Evolutionary conservation across 1,140 invertebrate genomes (phyloP).

Genomic region (Drosophila pachea): DNA sequence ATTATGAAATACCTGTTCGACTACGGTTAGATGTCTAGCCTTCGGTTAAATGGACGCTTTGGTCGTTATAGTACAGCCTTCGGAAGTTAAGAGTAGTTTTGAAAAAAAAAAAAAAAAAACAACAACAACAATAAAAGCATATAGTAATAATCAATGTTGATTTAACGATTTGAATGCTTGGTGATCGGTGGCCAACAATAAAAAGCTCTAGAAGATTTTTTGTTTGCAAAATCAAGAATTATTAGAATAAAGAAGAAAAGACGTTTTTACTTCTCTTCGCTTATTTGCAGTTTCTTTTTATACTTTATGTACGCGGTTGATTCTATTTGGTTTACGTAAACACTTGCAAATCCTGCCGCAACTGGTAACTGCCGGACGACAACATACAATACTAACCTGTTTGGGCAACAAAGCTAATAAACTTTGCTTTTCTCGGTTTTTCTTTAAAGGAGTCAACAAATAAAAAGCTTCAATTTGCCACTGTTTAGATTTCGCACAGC

Average conservation of each 20-base stretch:
- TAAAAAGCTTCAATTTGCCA: constrained; percentile 11
- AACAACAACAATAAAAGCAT: not conserved
- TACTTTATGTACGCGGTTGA: constrained; percentile 1
- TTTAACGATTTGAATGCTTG: constrained; percentile 19
- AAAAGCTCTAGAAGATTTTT: constrained; percentile 5
- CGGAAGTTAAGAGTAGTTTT: constrained; percentile 28
- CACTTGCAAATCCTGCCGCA: constrained; percentile 52
- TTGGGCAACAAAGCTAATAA: constrained; percentile 41
- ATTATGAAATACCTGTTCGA: not conserved
- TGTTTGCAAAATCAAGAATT: not conserved
- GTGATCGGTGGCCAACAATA: constrained; percentile 4
- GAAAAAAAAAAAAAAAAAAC: constrained; percentile 11
- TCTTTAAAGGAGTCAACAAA: constrained; percentile 21
- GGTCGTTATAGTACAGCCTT: constrained; percentile 62
- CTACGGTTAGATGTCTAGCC: constrained; percentile 38
- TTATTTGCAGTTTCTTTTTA: not conserved
- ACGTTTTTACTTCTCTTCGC: too few relatives aligned
- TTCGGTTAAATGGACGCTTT: constrained; percentile 43
- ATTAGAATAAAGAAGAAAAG: not conserved
- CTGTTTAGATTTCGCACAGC: constrained; percentile 13
- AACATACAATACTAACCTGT: constrained; percentile 55
- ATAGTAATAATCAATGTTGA: not conserved
- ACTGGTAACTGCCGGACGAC: constrained; percentile 16
- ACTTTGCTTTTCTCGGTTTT: constrained; percentile 52
- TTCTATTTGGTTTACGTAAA: constrained; percentile 51